These are phyloP conservation scores for Odontophorus gujanensis DNA, from an alignment of 2,113 vertebrate species.

Conservation along the genomic window DNA sequence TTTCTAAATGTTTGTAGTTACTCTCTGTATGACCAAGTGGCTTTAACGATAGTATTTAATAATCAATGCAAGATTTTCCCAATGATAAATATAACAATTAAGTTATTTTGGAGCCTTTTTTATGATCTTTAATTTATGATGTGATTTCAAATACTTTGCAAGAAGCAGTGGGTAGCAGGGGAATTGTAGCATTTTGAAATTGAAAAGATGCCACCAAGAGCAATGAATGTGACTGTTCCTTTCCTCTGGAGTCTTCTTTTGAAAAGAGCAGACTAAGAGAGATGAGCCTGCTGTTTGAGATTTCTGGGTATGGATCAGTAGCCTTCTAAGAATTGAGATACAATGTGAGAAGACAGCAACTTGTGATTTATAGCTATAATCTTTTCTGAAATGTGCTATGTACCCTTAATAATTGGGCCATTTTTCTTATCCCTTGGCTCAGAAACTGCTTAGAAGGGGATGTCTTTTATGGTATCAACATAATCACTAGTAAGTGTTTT, in stretches of 20 bases:
- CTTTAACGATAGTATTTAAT: slow-evolving; percentile 69
- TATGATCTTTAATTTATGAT: slow-evolving; percentile 66
- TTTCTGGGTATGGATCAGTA: neutral
- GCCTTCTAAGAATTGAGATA: neutral
- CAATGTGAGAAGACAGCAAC: neutral
- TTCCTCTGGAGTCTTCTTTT: neutral
- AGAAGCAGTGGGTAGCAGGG: neutral
- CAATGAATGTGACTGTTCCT: neutral
- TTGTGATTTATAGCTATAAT: neutral
- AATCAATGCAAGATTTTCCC: slow-evolving; percentile 17
- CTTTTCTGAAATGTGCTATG: neutral
- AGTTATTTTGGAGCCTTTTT: slow-evolving; percentile 73
- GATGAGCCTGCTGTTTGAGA: neutral
- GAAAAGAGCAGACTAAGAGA: neutral
- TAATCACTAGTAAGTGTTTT: neutral
- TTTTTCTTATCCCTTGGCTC: slow-evolving; percentile 6
- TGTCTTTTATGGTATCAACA: neutral
- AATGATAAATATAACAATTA: slow-evolving; percentile 58
- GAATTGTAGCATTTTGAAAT: neutral
- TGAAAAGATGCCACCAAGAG: neutral
- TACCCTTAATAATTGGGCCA: neutral
- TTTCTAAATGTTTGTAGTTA: slow-evolving; percentile 43
- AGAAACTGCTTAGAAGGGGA: neutral
- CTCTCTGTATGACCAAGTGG: slow-evolving; percentile 21
- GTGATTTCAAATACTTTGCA: slow-evolving; percentile 41